Conservation (phyloP, 2,797 vertebrate species). For the Somateria mollissima region DNA sequence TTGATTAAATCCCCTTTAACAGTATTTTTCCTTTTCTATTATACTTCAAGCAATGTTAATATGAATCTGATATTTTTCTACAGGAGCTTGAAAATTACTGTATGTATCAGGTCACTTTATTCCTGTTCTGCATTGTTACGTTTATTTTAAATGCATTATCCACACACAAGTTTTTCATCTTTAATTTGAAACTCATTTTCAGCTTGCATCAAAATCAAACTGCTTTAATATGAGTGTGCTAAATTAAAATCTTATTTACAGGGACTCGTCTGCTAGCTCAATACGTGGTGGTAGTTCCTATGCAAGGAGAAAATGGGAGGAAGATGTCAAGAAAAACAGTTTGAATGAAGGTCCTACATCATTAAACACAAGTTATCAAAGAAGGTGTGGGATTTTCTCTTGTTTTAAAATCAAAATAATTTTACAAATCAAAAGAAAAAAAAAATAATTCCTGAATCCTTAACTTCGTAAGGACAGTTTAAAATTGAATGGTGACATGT, state of each 20-base stretch:
- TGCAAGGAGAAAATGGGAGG: conserved; percentile 96
- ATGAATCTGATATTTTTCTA: background rate
- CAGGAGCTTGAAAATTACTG: background rate
- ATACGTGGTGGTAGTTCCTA: conserved; percentile 95
- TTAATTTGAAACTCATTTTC: background rate
- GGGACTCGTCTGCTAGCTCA: conserved; percentile 89
- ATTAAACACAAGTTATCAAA: conserved; percentile 91
- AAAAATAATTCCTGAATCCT: background rate
- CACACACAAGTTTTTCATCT: background rate
- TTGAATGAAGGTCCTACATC: conserved; percentile 85
- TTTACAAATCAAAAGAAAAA: background rate
- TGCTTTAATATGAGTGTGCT: background rate
- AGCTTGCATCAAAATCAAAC: background rate
- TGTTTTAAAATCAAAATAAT: background rate
- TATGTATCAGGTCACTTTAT: background rate
- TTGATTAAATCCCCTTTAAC: background rate
- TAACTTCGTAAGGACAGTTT: background rate
- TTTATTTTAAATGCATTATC: background rate
- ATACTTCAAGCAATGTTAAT: background rate
- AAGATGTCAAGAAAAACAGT: conserved; percentile 94
- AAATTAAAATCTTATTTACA: conserved; percentile 70
- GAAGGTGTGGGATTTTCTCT: conserved; percentile 83
- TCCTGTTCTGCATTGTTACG: background rate
- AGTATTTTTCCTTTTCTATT: background rate
- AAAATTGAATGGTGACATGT: background rate